Percentiles rank a stretch among this genome's conserved stretches.
phyloP scores from a whole-genome alignment of 2,797 vertebrate genomes.

The Clarias pachynema region DNA sequence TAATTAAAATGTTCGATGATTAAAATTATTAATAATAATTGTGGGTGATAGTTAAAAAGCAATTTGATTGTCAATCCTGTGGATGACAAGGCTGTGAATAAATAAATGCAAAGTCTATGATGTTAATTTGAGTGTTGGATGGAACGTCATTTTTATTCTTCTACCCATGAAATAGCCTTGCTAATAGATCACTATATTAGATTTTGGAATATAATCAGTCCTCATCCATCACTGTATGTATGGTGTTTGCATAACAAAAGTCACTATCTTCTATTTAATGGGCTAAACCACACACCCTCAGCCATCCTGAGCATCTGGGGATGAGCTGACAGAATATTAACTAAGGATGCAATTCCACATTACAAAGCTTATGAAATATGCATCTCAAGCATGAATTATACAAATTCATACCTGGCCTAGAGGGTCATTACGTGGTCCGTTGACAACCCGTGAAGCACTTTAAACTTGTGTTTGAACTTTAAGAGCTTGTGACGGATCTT shows the following conservation, averaged over 20 bases:
- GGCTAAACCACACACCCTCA: slow-evolving; percentile 15
- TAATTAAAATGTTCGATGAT: too few relatives aligned
- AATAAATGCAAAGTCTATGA: neutral
- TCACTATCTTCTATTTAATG: slow-evolving; percentile 23
- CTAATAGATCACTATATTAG: slow-evolving; percentile 15
- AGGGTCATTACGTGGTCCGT: slow-evolving; percentile 41
- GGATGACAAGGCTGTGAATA: neutral
- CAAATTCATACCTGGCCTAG: slow-evolving; percentile 39
- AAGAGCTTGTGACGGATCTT: slow-evolving; percentile 28
- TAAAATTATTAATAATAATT: too few relatives aligned
- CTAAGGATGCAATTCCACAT: slow-evolving; percentile 52
- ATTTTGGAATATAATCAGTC: slow-evolving; percentile 15
- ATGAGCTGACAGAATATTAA: slow-evolving; percentile 54
- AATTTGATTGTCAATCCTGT: neutral
- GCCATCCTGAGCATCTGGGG: slow-evolving; percentile 32
- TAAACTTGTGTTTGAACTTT: slow-evolving; percentile 46
- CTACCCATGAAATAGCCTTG: neutral
- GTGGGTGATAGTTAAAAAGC: neutral
- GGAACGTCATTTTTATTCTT: slow-evolving; percentile 18
- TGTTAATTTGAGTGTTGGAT: neutral
- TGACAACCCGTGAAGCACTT: slow-evolving; percentile 32
- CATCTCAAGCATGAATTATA: slow-evolving; percentile 54
- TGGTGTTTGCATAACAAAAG: slow-evolving; percentile 28
- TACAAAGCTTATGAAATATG: slow-evolving; percentile 58
- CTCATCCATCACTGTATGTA: slow-evolving; percentile 2